phyloP scores from a whole-genome alignment of 2,888 invertebrate genomes.

The Eulithis prunata region DNA sequence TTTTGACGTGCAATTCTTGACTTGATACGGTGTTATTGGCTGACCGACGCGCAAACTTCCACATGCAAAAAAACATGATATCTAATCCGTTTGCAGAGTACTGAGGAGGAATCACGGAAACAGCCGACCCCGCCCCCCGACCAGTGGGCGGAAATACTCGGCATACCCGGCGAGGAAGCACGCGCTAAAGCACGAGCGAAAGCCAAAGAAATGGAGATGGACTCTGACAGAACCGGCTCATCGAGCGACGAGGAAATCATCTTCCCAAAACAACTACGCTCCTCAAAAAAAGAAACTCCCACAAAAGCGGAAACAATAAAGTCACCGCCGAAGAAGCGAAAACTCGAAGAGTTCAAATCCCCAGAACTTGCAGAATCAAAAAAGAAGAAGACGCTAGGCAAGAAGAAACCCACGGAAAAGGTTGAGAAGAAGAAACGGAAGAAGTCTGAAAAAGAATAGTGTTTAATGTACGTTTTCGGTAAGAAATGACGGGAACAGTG shows the following conservation, averaged over 20 bases:
- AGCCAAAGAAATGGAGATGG: constrained; percentile 29
- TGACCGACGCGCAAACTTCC: no score
- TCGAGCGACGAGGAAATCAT: constrained; percentile 41
- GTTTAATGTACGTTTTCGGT: constrained; percentile 72
- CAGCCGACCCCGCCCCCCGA: constrained; percentile 79
- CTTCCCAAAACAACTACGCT: constrained; percentile 69
- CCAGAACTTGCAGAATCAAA: constrained; percentile 54
- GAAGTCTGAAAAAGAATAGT: constrained; percentile 79
- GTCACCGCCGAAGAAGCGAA: constrained; percentile 69
- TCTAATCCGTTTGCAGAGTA: constrained; percentile 18
- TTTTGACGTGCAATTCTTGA: no score
- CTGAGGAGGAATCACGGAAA: constrained; percentile 66
- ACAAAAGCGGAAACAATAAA: constrained; percentile 57
- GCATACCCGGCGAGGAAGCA: constrained; percentile 67
- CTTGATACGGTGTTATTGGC: no score
- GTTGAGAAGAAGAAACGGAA: constrained; percentile 57
- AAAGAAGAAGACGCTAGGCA: constrained; percentile 49
- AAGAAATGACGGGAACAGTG: constrained; percentile 50
- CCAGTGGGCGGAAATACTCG: constrained; percentile 79
- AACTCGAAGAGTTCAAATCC: constrained; percentile 56
- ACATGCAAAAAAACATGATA: background rate
- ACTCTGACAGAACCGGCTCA: constrained; percentile 22
- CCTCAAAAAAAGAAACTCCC: constrained; percentile 64
- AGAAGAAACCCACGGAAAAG: constrained; percentile 53
- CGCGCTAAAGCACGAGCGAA: constrained; percentile 19